Base-by-base conservation (phyloP, 35 echinoderm and acorn worm genomes). In the Apostichopus japonicus region DNA sequence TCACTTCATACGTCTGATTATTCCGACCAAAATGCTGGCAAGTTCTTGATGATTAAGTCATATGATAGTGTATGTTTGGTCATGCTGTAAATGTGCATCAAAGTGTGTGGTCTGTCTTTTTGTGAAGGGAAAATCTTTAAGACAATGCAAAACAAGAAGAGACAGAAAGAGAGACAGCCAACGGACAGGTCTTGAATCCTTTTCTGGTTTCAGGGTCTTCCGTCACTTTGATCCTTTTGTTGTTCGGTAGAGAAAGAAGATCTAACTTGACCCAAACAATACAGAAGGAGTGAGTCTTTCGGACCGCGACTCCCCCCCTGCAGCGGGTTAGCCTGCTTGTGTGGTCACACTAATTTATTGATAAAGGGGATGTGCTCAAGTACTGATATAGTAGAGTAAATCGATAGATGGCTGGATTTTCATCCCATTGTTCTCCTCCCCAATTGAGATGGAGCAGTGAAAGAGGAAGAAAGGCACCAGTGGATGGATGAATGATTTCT, bases 211-310 rank as follows among this genome's bases (percentile, higher is more conserved):
- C 8, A 55, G n/a, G 51, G 79, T 15, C 79, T 83, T 83, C 33
- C 0, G 79, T 54, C 79, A 15, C 27, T 44, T 44, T 81, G 25
- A n/a, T 83, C 33, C 27, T n/a, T 83, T 83, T 67, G 63, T 67
- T 52, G 33, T 44, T 83, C 54, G 23, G 6, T 8, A 53, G 44
- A 83, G 23, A 44, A 83, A 83, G 54, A 44, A 55, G 25, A 83
- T 24, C 79, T 54, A 83, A 83, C 79, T 83, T 83, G 79, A 83
- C 79, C 79, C n/a, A 55, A 83, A 54, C 79, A 83, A 83, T 83
- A 54, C 33, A 44, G 2, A 4, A 83, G 79, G 54, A 55, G 79
- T 54, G 33, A 53, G 19, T 44, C 51, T 83, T 3, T 44, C 33
- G 33, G 33, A 44, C 33, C 33, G 33, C 33, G 33, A 44, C 33